These are phyloP conservation scores for Orchestes rusci DNA, from an alignment of 2,888 invertebrate genomes.

Conservation along the genomic window DNA sequence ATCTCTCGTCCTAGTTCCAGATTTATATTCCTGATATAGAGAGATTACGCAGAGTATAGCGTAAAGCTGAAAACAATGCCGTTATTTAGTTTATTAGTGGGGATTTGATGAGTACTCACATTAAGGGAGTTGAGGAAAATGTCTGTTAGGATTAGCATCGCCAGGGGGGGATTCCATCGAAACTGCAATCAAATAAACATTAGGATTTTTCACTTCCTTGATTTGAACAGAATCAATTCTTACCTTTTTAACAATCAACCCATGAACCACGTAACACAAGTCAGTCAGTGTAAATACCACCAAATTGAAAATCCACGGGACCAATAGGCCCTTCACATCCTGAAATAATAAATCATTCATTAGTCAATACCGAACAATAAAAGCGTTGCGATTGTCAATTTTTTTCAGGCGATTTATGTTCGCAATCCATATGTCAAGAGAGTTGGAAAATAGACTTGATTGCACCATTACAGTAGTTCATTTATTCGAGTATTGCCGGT, in stretches of 20 bases:
- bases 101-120: conserved; percentile 53
- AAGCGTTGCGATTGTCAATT: too few species aligned
- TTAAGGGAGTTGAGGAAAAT: conserved; percentile 70
- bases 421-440: too few species aligned
- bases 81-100: too few species aligned
- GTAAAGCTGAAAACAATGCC: too few species aligned
- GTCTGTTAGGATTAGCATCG: conserved; percentile 68
- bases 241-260: conserved; percentile 59
- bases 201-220: not conserved
- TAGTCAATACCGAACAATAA: too few species aligned
- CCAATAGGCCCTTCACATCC: conserved; percentile 61
- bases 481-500: too few species aligned
- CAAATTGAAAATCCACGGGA: conserved; percentile 69
- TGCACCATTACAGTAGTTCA: too few species aligned
- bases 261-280: conserved; percentile 57
- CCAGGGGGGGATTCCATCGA: conserved; percentile 65
- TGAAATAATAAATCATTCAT: too few species aligned
- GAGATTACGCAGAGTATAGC: conserved; percentile 77
- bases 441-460: too few species aligned
- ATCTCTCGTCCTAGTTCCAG: too few species aligned
- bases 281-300: conserved; percentile 59
- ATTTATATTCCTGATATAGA: conserved; percentile 74
- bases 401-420: too few species aligned
- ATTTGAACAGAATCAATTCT: conserved; percentile 35
- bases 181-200: conserved; percentile 45